Evolutionary conservation across 2,888 invertebrate species (phyloP), one percentile per base, ranked within the genome.

Genomic region (Bruchidius siliquastri): DNA sequence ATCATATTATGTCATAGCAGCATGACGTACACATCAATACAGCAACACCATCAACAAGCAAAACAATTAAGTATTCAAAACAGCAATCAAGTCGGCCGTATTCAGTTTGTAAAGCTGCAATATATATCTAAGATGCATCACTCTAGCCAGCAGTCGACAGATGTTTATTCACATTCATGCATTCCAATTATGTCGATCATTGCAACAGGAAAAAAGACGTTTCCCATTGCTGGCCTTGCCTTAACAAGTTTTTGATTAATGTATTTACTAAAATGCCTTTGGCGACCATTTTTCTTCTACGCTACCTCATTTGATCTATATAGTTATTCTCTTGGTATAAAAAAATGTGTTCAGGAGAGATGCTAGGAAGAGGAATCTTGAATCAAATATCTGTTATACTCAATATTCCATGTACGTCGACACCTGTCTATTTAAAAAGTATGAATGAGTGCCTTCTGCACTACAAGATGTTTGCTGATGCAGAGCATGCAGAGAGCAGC

Each of bases 1-100:
- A n/a, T n/a, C n/a, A n/a, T 81, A 83, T 84, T 84, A 83, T 83
- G 83, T 83, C 83, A 82, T 81, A 78, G 79, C 79, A 82, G n/a
- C n/a, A n/a, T n/a, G n/a, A n/a, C 80, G 80, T 80, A 13, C 13
- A 13, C 18, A 49, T 13, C 49, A 49, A 49, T 4, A 49, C 49
- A 49, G 49, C 49, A 13, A 49, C 26, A 49, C 49, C 49, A 49
- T 49, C 13, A 30, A 49, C 49, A 49, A 13, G 18, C 49, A 13
- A 49, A 49, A 18, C 8, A 49, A 49, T 49, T 18, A 49, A 13
- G 13, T 1, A 49, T 49, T 8, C 49, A 49, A 13, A 49, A 49
- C 49, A 49, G 8, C 49, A 49, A 18, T 49, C 49, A 49, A 49
- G 10, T 49, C 49, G 1, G n/a, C n/a, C n/a, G 49, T 49, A 49